Conservation (phyloP, 1,140 invertebrate species). For the Eriocheir sinensis region DNA sequence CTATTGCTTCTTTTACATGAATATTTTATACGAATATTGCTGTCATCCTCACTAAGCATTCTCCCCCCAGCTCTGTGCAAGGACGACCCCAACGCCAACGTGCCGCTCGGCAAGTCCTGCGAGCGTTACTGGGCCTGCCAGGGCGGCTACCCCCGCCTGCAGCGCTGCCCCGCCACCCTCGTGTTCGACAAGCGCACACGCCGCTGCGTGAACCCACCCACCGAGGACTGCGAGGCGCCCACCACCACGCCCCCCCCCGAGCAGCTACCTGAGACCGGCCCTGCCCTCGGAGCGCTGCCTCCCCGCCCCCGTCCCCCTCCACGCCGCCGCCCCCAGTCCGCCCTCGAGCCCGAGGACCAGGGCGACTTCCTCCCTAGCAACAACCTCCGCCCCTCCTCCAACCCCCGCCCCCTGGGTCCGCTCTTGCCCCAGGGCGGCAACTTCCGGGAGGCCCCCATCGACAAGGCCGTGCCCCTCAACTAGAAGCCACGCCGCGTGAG, state of each 20-base stretch:
- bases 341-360: conserved; percentile 52
- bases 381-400: conserved; percentile 34
- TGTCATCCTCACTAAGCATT: neutral
- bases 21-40: neutral
- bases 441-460: conserved; percentile 73
- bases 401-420: conserved; percentile 46
- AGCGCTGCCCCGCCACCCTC: conserved; percentile 93
- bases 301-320: conserved; percentile 54
- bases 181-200: conserved; percentile 92
- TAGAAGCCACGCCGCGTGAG: conserved; percentile 6
- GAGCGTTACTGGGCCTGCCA: conserved; percentile 97
- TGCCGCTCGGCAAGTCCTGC: conserved; percentile 92
- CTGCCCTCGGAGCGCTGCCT: conserved; percentile 36
- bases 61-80: conserved; percentile 90
- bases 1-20: conserved; percentile 37
- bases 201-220: conserved; percentile 93
- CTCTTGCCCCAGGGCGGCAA: conserved; percentile 59
- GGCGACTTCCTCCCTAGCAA: conserved; percentile 54
- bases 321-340: conserved; percentile 54
- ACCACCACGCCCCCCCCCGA: conserved; percentile 75
- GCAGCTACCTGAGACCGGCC: conserved; percentile 28
- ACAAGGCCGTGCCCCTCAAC: conserved; percentile 73
- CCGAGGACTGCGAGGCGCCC: conserved; percentile 89
- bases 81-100: conserved; percentile 91
- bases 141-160: conserved; percentile 94